Evolutionary conservation across 92 coral and sea anemone species (phyloP).

Genomic region (Siderastrea radians): DNA sequence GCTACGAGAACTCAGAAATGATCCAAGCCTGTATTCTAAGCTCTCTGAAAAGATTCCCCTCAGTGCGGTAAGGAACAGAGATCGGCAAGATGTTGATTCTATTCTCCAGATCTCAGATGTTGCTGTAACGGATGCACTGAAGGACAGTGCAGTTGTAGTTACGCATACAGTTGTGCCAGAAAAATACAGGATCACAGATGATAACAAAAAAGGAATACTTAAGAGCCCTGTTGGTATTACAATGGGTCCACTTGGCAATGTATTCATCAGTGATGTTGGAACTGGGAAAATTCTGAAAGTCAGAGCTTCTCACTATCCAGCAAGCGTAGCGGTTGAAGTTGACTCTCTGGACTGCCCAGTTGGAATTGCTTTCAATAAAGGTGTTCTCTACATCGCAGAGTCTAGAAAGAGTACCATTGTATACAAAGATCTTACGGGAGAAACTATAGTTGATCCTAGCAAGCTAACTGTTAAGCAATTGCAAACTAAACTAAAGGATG

Average conservation of each 20-base stretch:
- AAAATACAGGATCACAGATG: slow-evolving; percentile 42
- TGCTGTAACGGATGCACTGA: neutral
- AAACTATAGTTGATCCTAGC: slow-evolving; percentile 47
- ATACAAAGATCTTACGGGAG: slow-evolving; percentile 41
- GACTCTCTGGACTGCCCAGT: slow-evolving; percentile 33
- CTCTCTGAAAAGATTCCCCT: neutral
- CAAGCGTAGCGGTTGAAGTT: slow-evolving; percentile 36
- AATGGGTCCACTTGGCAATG: neutral
- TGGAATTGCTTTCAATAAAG: slow-evolving; percentile 34
- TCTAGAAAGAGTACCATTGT: slow-evolving; percentile 45
- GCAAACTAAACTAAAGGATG: neutral
- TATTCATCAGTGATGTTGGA: slow-evolving; percentile 27
- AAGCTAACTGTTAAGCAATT: slow-evolving; percentile 16
- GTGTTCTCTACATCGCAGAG: slow-evolving; percentile 35
- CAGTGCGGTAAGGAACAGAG: slow-evolving; percentile 1
- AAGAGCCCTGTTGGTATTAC: too few relatives aligned
- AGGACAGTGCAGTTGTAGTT: slow-evolving; percentile 11
- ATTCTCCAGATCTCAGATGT: neutral
- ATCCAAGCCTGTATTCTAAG: slow-evolving; percentile 19
- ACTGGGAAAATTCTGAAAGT: slow-evolving; percentile 48
- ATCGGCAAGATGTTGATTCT: neutral
- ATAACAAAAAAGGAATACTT: slow-evolving; percentile 1
- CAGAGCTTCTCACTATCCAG: slow-evolving; percentile 38
- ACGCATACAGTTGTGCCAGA: slow-evolving; percentile 53
- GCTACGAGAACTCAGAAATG: slow-evolving; percentile 44